Percentiles rank a stretch among this genome's conserved stretches.
Evolutionary conservation across 30 jellyfish, hydroid and myxozoan genomes (phyloP).

Genomic region (Hydractinia echinata): DNA sequence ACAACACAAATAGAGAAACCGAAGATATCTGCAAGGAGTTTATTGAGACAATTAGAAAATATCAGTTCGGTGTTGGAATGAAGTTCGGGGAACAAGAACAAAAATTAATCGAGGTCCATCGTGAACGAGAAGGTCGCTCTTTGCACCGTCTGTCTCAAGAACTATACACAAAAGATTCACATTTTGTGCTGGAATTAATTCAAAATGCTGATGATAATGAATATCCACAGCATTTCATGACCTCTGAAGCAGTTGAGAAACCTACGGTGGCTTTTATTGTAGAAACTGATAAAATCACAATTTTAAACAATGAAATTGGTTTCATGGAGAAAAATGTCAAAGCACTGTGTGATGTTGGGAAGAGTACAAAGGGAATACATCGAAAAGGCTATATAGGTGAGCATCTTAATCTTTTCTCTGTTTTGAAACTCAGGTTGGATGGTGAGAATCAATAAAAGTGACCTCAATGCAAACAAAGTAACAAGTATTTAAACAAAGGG

Average conservation of each 20-base stretch:
- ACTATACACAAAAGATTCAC: constrained; percentile 81
- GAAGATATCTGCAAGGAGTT: constrained; percentile 32
- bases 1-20: too few species aligned
- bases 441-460: not conserved
- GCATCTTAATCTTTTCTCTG: not conserved
- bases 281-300: constrained; percentile 36
- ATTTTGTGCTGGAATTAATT: constrained; percentile 79
- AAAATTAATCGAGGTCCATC: constrained; percentile 33
- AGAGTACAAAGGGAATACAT: constrained; percentile 85
- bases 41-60: constrained; percentile 52
- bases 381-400: constrained; percentile 88
- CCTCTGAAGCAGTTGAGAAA: constrained; percentile 37
- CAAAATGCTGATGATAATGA: constrained; percentile 89
- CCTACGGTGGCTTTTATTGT: constrained; percentile 84
- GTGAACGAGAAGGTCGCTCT: constrained; percentile 70
- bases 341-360: constrained; percentile 90
- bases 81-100: constrained; percentile 45
- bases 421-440: not conserved
- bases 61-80: constrained; percentile 72
- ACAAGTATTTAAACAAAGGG: not conserved
- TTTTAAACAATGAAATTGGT: constrained; percentile 76
- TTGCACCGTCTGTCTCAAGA: constrained; percentile 73
- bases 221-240: constrained; percentile 44
- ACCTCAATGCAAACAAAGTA: too few species aligned
- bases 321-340: constrained; percentile 49